Percentiles rank a stretch among this genome's conserved stretches.
These are phyloP conservation scores for Volucella bombylans DNA, from an alignment of 2,888 invertebrate genomes.

Conservation along the genomic window DNA sequence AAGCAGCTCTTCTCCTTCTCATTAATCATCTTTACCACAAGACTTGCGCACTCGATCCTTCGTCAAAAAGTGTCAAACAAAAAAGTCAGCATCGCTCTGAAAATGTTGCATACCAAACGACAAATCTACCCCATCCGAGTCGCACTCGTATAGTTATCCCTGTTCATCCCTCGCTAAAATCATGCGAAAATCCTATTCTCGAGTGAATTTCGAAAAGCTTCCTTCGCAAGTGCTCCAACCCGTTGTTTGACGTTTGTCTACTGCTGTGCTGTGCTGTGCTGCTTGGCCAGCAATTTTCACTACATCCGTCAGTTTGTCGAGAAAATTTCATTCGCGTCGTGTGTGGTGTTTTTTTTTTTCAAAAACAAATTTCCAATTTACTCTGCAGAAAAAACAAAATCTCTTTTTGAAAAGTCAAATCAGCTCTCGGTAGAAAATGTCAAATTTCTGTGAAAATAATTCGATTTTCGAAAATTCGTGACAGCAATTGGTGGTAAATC, in stretches of 20 bases:
- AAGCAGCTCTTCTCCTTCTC: constrained; percentile 21
- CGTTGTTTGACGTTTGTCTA: constrained; percentile 48
- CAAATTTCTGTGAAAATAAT: constrained; percentile 5
- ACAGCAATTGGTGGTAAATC: neutral
- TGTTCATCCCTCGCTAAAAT: constrained; percentile 27
- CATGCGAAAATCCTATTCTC: constrained; percentile 30
- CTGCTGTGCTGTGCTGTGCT: too few relatives aligned
- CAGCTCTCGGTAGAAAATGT: constrained; percentile 4
- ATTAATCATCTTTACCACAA: constrained; percentile 1
- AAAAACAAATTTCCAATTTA: constrained; percentile 31
- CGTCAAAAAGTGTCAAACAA: constrained; percentile 41
- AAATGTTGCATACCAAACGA: constrained; percentile 7
- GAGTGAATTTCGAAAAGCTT: constrained; percentile 49
- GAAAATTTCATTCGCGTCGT: constrained; percentile 57
- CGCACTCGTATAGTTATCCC: constrained; percentile 47
- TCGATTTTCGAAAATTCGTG: neutral
- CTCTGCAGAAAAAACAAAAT: constrained; percentile 12
- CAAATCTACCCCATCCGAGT: constrained; percentile 3
- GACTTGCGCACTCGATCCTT: constrained; percentile 58
- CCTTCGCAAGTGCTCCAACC: constrained; percentile 30
- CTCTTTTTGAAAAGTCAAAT: constrained; percentile 28
- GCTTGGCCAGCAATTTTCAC: constrained; percentile 48
- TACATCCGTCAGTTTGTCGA: constrained; percentile 66
- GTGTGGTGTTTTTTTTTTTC: constrained; percentile 39
- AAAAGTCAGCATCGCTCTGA: constrained; percentile 6